phyloP scores from a whole-genome alignment of 1,140 invertebrate species.

The Neodiprion virginianus region DNA sequence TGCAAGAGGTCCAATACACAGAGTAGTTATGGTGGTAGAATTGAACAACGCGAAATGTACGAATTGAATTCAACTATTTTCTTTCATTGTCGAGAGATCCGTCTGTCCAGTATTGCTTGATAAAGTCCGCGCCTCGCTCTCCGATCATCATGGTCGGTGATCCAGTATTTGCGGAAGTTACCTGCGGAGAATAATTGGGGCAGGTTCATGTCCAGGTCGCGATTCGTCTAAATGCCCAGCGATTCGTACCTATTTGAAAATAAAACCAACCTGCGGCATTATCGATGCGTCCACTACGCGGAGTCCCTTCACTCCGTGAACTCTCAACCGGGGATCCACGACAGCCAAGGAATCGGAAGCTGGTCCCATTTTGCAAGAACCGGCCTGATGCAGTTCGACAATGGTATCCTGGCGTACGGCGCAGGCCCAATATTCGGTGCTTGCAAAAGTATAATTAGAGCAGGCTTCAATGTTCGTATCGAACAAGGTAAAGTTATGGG shows the following conservation, averaged over 20 bases:
- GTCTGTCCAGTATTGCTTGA: conserved; percentile 47
- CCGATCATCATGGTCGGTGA: conserved; percentile 65
- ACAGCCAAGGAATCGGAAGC: conserved; percentile 54
- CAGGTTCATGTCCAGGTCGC: not conserved
- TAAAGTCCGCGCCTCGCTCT: conserved; percentile 65
- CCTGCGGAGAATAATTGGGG: conserved; percentile 33
- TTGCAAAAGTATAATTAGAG: conserved; percentile 29
- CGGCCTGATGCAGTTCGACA: conserved; percentile 65
- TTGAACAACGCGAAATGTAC: too few relatives aligned
- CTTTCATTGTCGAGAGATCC: too few relatives aligned
- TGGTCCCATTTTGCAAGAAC: conserved; percentile 68
- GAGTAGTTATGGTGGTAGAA: too few relatives aligned
- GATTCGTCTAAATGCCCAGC: not conserved
- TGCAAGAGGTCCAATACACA: too few relatives aligned
- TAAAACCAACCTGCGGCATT: conserved; percentile 45
- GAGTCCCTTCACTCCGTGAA: conserved; percentile 56
- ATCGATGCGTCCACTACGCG: conserved; percentile 60
- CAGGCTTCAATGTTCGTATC: conserved; percentile 33
- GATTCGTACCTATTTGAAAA: not conserved
- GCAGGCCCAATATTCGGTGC: conserved; percentile 67
- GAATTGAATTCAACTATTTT: too few relatives aligned
- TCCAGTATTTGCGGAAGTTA: conserved; percentile 59
- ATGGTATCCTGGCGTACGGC: conserved; percentile 54
- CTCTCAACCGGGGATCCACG: conserved; percentile 58
- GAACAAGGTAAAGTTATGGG: conserved; percentile 36